Conservation (phyloP, 2,797 vertebrate species). For the Malacoctenus gilli region DNA sequence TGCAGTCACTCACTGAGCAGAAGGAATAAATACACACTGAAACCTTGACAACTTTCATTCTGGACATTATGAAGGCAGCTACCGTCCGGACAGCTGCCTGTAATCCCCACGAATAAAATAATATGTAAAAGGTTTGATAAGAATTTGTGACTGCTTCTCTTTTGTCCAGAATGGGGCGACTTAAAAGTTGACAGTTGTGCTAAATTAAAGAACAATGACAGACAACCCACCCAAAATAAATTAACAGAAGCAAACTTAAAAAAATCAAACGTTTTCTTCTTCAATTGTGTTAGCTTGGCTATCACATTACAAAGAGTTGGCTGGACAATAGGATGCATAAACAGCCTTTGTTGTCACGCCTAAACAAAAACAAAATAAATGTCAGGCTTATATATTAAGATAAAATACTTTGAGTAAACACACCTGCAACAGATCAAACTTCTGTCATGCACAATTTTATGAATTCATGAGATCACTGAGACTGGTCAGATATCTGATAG, state of each 20-base stretch:
- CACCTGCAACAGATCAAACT: conserved; percentile 70
- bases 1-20: conserved; percentile 67
- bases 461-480: conserved; percentile 65
- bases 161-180: conserved; percentile 73
- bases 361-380: conserved; percentile 63
- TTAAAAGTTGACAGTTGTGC: conserved; percentile 72
- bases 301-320: conserved; percentile 39
- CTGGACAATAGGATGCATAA: conserved; percentile 44
- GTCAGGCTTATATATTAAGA: conserved; percentile 52
- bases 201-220: conserved; percentile 72
- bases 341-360: conserved; percentile 29
- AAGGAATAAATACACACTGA: conserved; percentile 73
- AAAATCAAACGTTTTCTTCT: conserved; percentile 61
- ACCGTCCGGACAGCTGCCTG: conserved; percentile 68
- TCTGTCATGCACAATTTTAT: conserved; percentile 59
- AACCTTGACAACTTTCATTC: conserved; percentile 80
- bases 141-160: conserved; percentile 68
- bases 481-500: conserved; percentile 47
- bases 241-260: conserved; percentile 75
- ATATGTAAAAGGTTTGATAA: conserved; percentile 76
- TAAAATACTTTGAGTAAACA: conserved; percentile 75
- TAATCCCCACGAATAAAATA: conserved; percentile 81
- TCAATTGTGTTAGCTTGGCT: conserved; percentile 53
- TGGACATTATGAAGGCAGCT: conserved; percentile 76
- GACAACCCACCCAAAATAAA: conserved; percentile 73